phyloP scores from a whole-genome alignment of 2,888 invertebrate species.

The Hipparchia sbordonii region DNA sequence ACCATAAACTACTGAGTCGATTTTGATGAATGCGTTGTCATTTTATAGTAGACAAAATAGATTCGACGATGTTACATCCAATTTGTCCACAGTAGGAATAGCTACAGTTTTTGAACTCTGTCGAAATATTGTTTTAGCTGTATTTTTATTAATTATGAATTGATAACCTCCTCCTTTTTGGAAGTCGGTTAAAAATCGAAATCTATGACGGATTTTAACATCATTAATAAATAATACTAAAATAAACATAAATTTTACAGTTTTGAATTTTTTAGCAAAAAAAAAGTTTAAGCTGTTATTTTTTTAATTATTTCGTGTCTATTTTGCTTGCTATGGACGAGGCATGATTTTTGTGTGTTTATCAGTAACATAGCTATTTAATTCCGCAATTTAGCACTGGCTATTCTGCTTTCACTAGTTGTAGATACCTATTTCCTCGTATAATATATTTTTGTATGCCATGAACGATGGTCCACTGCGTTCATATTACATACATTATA shows the following conservation, averaged over 20 bases:
- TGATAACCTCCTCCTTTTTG: no score
- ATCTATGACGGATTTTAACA: no score
- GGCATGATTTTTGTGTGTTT: slow-evolving; percentile 2
- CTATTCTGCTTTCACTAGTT: slow-evolving; percentile 32
- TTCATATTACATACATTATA: not conserved
- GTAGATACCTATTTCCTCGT: slow-evolving; percentile 24
- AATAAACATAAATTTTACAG: no score
- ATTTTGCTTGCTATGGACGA: not conserved
- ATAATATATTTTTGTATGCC: slow-evolving; percentile 7
- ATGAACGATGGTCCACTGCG: slow-evolving; percentile 5
- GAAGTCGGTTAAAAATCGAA: no score
- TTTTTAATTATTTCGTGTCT: slow-evolving; percentile 12
- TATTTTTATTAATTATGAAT: no score
- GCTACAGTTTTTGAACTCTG: no score
- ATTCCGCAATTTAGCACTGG: slow-evolving; percentile 19
- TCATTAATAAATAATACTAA: no score
- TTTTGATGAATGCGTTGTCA: not conserved
- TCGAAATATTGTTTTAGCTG: no score
- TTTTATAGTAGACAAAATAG: no score
- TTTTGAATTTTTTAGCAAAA: not conserved
- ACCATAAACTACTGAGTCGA: not conserved
- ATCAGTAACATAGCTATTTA: slow-evolving; percentile 5
- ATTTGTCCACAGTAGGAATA: no score
- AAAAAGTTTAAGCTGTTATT: not conserved
- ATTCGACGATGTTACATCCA: no score